Percentiles rank a stretch among this genome's conserved stretches.
Evolutionary conservation across 2,113 vertebrate species (phyloP).

Genomic region (Coreoperca whiteheadi): DNA sequence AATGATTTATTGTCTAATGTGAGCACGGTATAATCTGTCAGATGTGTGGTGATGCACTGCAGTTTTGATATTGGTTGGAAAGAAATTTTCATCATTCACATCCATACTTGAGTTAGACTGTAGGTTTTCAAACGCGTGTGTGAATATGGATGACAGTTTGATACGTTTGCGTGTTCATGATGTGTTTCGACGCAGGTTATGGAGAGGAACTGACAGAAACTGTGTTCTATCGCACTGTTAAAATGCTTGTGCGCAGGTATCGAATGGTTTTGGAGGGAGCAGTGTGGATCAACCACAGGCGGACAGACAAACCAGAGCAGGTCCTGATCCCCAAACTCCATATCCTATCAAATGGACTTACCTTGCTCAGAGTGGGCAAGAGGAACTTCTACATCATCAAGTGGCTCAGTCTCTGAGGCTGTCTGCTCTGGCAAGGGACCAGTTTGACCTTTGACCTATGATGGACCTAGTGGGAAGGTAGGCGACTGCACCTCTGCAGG

Average conservation of each 20-base stretch:
- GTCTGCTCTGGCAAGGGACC: not conserved
- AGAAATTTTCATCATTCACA: not conserved
- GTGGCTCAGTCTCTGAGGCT: constrained; percentile 88
- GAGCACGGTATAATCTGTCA: not conserved
- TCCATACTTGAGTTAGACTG: not conserved
- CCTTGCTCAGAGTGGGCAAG: constrained; percentile 92
- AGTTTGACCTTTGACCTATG: constrained; percentile 26
- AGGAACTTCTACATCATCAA: constrained; percentile 95
- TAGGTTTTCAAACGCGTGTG: not conserved
- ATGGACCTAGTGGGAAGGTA: constrained; percentile 57
- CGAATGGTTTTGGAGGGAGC: constrained; percentile 91
- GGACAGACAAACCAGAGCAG: constrained; percentile 88
- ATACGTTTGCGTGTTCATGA: not conserved
- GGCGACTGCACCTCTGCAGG: constrained; percentile 25
- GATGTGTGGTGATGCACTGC: not conserved
- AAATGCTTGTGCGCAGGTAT: constrained; percentile 83
- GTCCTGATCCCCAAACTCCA: constrained; percentile 90
- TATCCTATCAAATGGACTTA: constrained; percentile 94
- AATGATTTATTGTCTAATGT: not conserved
- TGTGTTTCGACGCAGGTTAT: not conserved
- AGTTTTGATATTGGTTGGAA: not conserved
- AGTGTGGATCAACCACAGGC: constrained; percentile 92
- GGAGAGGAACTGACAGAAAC: not conserved
- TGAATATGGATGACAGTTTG: not conserved
- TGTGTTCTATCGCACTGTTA: not conserved